These are phyloP conservation scores for Adineta ricciae DNA, from an alignment of 2,888 invertebrate genomes.

Conservation along the genomic window DNA sequence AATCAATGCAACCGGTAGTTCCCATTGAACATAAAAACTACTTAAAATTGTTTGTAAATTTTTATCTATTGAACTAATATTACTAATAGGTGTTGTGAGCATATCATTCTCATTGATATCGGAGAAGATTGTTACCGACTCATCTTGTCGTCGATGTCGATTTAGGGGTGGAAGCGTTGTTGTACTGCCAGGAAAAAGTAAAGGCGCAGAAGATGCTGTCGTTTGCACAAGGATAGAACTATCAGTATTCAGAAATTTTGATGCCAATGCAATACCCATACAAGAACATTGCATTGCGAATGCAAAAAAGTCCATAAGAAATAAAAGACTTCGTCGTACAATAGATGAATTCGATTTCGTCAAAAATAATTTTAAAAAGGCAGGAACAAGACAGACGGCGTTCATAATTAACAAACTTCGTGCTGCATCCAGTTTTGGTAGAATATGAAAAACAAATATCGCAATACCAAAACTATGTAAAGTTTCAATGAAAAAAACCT, in stretches of 20 bases:
- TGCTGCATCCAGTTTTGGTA: conserved; percentile 35
- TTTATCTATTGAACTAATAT: conserved; percentile 1
- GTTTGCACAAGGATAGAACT: neutral
- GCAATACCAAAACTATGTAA: conserved; percentile 32
- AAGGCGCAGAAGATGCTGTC: neutral
- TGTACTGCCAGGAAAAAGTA: neutral
- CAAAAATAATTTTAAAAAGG: conserved; percentile 32
- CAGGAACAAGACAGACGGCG: conserved; percentile 43
- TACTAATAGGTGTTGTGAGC: neutral
- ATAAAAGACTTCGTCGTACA: conserved; percentile 20
- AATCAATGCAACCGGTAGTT: conserved; percentile 59
- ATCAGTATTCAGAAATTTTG: conserved; percentile 26
- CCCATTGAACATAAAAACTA: conserved; percentile 49
- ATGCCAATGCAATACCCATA: conserved; percentile 32
- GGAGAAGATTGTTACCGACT: neutral
- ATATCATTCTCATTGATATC: neutral
- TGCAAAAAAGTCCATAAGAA: conserved; percentile 33
- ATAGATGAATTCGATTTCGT: conserved; percentile 28
- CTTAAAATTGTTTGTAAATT: conserved; percentile 29
- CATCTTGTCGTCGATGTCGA: conserved; percentile 21
- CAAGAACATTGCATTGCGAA: conserved; percentile 33
- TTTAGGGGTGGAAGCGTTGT: neutral
- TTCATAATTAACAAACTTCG: conserved; percentile 44
- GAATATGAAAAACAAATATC: conserved; percentile 33
- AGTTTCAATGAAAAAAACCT: conserved; percentile 30